phyloP scores from a whole-genome alignment of 2,888 invertebrate genomes.

The Ophioninae sp. region DNA sequence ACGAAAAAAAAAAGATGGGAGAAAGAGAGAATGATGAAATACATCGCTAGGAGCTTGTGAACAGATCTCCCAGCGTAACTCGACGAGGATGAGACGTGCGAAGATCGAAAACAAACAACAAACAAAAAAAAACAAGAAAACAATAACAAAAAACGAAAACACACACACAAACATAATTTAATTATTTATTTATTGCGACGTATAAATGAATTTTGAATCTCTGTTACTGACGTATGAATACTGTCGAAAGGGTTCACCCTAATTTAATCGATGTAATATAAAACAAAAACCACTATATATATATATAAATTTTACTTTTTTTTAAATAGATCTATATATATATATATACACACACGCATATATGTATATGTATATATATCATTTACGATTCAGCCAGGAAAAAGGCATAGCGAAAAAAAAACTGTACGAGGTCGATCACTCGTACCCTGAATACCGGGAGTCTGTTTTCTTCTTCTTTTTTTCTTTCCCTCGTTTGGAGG shows the following conservation, averaged over 20 bases:
- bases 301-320: constrained; percentile 67
- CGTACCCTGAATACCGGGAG: constrained; percentile 39
- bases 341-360: neutral
- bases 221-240: constrained; percentile 72
- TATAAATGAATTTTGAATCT: constrained; percentile 78
- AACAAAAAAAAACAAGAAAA: constrained; percentile 12
- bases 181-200: constrained; percentile 80
- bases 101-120: neutral
- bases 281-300: constrained; percentile 62
- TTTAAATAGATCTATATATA: constrained; percentile 8
- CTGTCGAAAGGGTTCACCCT: constrained; percentile 72
- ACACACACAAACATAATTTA: constrained; percentile 74
- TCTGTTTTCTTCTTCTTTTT: constrained; percentile 28
- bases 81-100: constrained; percentile 50
- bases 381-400: constrained; percentile 60
- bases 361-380: constrained; percentile 51
- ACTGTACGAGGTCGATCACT: constrained; percentile 30
- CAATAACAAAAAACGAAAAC: constrained; percentile 8
- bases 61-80: constrained; percentile 75
- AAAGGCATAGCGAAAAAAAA: constrained; percentile 51
- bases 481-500: neutral
- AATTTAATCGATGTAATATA: constrained; percentile 78
- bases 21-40: constrained; percentile 61
- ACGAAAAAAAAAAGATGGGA: constrained; percentile 2
- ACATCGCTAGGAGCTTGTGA: constrained; percentile 66